phyloP scores from a whole-genome alignment of 1,140 invertebrate genomes.

The Drosophila willistoni region DNA sequence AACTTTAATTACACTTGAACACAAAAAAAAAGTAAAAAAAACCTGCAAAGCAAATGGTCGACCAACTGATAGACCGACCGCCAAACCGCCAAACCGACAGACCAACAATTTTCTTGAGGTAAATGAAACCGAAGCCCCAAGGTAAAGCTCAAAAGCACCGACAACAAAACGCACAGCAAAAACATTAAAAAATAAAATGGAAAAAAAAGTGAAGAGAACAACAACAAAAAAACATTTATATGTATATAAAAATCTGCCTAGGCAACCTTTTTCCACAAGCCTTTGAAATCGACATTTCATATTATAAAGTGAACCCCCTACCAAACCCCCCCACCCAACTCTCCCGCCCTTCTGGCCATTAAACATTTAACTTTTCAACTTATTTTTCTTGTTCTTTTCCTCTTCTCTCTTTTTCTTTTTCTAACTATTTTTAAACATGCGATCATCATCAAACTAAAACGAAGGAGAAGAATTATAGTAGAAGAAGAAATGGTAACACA shows the following conservation, averaged over 20 bases:
- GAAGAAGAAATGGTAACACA: constrained; percentile 25
- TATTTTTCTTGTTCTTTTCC: not conserved
- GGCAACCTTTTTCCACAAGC: constrained; percentile 45
- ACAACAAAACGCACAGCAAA: constrained; percentile 26
- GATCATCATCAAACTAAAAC: constrained; percentile 52
- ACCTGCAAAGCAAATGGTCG: not conserved
- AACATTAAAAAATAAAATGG: not conserved
- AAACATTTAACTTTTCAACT: constrained; percentile 55
- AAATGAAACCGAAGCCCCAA: constrained; percentile 71
- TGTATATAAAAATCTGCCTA: constrained; percentile 11
- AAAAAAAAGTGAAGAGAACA: constrained; percentile 7
- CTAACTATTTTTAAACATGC: constrained; percentile 77
- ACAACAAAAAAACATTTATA: constrained; percentile 17
- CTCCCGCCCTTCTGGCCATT: constrained; percentile 6
- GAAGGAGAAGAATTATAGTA: constrained; percentile 9
- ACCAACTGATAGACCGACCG: constrained; percentile 4
- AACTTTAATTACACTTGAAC: constrained; percentile 71
- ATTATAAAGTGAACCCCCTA: not conserved
- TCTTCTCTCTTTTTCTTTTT: constrained; percentile 19
- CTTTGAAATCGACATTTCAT: constrained; percentile 68
- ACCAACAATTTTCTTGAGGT: constrained; percentile 68
- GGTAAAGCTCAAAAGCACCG: constrained; percentile 63
- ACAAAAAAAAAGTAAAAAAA: constrained; percentile 5
- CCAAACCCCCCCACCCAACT: not conserved
- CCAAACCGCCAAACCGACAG: constrained; percentile 27